phyloP scores from a whole-genome alignment of 2,113 vertebrate species.

The Ictidomys tridecemlineatus region DNA sequence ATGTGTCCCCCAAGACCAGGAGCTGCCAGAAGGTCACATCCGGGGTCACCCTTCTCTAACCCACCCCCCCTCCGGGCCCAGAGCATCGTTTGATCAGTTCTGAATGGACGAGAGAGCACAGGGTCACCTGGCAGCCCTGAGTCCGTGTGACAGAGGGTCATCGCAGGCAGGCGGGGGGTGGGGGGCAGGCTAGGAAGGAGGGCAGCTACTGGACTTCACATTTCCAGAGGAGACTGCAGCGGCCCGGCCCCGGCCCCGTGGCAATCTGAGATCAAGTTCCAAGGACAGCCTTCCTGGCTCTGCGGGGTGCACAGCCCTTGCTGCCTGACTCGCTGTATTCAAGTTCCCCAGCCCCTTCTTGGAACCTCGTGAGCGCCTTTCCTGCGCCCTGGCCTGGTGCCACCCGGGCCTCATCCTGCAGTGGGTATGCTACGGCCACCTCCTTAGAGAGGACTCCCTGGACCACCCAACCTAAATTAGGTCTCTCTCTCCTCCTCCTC shows the following conservation, averaged over 20 bases:
- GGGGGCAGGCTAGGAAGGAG: not conserved
- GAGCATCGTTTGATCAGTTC: not conserved
- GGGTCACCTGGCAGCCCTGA: accelerated
- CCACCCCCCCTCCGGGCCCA: too few relatives aligned
- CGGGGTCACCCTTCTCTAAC: too few relatives aligned
- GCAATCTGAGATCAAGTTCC: not conserved
- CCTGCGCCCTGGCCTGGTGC: too few relatives aligned
- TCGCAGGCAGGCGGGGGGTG: not conserved
- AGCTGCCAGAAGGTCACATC: not conserved
- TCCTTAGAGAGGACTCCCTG: not conserved
- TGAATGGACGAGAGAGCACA: not conserved
- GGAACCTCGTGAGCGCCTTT: too few relatives aligned
- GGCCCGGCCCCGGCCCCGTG: too few relatives aligned
- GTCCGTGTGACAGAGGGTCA: accelerated
- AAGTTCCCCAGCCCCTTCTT: not conserved
- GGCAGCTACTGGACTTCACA: not conserved
- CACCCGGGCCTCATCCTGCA: too few relatives aligned
- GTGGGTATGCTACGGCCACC: too few relatives aligned
- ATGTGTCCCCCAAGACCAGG: not conserved
- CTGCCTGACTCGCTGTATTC: not conserved
- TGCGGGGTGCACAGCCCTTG: accelerated
- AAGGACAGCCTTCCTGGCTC: accelerated
- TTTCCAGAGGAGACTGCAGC: not conserved
- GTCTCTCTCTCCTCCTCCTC: too few relatives aligned
- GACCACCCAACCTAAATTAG: not conserved